Base-by-base conservation (phyloP, 2,113 vertebrate species). In the Nicator chloris region DNA sequence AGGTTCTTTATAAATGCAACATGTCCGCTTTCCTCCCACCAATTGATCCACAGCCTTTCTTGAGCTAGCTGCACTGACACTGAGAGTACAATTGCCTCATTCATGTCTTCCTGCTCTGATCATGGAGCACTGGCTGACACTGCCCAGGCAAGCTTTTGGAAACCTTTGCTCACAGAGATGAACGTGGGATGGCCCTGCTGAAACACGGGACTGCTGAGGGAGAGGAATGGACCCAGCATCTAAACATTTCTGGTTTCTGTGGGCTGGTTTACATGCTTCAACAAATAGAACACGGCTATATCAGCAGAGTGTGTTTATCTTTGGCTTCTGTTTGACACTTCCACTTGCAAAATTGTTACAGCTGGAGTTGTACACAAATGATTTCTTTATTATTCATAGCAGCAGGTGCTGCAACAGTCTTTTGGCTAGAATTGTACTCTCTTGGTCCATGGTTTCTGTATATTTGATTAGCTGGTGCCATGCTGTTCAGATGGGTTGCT, bases 321-420 rank as follows among this genome's bases (percentile, higher is more conserved):
- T 95, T 82, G 88, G 93, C 86, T 96, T 95, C 92, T 92, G 60
- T 93, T 97, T 95, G 89, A 85, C 65, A 60, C 86, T 93, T 96
- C 87, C 77, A 80, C 70, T 96, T 96, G 81, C 82, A 95, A 96
- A 97, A 95, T 82, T 95, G 85, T 91, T 93, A 50, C 66, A 96
- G 82, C 96, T 92, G 93, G 86, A 80, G 73, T 71, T 91, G 70
- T 88, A 86, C 88, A 66, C 83, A 97, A 96, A 95, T 78, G 19
- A 49, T 75, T 73, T 96, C 90, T 97, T 94, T 97, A 96, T 97
- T 95, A 95, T 94, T 97, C 86, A 94, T 66, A 97, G 80, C 72
- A 95, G 95, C 96, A 98, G 97, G 96, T 97, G 96, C 91, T 95
- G 65, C 76, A 77, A 64, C 71, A 95, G 83, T 70, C 83, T 96